Percentiles rank a stretch among this genome's conserved stretches.
Evolutionary conservation across 1,140 invertebrate genomes (phyloP).

Genomic region (Triops cancriformis): DNA sequence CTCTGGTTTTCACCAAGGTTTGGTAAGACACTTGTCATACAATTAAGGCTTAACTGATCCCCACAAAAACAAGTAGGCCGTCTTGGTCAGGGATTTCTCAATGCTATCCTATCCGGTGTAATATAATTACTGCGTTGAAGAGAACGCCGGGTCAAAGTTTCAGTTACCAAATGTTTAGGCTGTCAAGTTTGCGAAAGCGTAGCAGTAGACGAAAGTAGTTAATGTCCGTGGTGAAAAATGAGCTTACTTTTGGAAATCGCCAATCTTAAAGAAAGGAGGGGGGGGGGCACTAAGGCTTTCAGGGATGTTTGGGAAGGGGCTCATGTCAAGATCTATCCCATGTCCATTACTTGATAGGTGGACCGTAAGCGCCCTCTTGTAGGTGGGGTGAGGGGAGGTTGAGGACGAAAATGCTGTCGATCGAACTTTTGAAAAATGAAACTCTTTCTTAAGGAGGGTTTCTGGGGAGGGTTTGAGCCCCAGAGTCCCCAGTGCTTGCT

Average conservation of each 20-base stretch:
- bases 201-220: neutral
- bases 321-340: constrained; percentile 11
- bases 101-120: too few species aligned
- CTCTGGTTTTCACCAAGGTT: too few species aligned
- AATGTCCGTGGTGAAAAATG: neutral
- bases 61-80: too few species aligned
- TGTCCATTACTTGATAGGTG: constrained; percentile 5
- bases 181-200: neutral
- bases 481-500: neutral
- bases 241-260: neutral
- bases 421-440: neutral
- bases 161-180: constrained; percentile 4
- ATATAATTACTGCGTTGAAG: too few species aligned
- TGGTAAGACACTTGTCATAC: too few species aligned
- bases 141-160: neutral
- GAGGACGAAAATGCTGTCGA: neutral
- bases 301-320: neutral
- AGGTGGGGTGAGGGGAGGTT: neutral
- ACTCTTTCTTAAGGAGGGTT: neutral
- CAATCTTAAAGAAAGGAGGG: neutral
- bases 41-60: too few species aligned
- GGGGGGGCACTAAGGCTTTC: neutral
- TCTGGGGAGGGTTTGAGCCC: neutral
- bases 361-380: neutral
- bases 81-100: too few species aligned